Base-by-base conservation (phyloP, 2,888 invertebrate species). In the Leptothorax acervorum region DNA sequence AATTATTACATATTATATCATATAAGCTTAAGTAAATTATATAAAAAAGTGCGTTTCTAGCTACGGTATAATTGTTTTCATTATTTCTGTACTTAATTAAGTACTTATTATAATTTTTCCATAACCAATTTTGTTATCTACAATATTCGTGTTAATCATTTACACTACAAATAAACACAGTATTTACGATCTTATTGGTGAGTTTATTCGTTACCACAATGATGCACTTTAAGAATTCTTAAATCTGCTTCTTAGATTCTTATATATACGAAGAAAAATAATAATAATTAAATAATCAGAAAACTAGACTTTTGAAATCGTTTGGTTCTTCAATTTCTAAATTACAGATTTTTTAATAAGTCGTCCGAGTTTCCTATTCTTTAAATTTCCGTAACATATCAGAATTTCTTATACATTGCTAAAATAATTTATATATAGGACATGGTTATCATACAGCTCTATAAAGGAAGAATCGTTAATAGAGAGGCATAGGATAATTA, bases 401-500 rank as follows among this genome's bases (percentile, higher is more conserved):
- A 45, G 1, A 65, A 39, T 39, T n/a, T 65, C 0, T 12, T 28
- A 3, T 11, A 51, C 4, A 35, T 62, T 35, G 15, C 23, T 35
- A 28, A 74, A 63, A 63, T 63, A 75, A 62, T 35, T 74, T 45
- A 31, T 60, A 5, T 45, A 31, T 60, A 5, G 5, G 15, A 63
- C 15, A 45, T 63, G 5, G 5, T 31, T 63, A n/a, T 60, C 4
- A 53, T 48, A 11, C 35, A 48, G 8, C 2, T 76, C 51, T 15
- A 51, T 2, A 9, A 75, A 35, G 11, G 18, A 66, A 53, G 3
- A n/a, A 66, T 53, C 18, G 11, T 65, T 53, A 62, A 62, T 31
- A 75, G 31, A 79, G 51, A 57, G 12, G 53, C n/a, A 68, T 9
- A 66, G 28, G 31, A 66, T 55, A 90, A 92, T 92, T 93, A 92